Conservation (phyloP, 2,113 vertebrate species). For the Cyprinus carpio region DNA sequence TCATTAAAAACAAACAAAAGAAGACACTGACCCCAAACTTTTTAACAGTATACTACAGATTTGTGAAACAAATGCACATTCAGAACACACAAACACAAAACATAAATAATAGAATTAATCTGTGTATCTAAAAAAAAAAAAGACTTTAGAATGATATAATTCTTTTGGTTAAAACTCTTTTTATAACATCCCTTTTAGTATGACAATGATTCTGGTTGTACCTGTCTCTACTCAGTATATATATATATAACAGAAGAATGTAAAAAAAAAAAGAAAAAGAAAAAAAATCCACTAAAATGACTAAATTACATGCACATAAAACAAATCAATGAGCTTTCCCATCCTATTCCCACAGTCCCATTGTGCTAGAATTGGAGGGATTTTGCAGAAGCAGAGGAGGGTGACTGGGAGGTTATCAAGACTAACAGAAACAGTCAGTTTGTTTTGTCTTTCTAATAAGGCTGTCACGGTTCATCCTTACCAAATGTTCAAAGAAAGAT, state of each 20-base stretch:
- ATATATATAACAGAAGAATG: not conserved
- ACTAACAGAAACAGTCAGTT: not conserved
- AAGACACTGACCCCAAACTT: not conserved
- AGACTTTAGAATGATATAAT: too few species aligned
- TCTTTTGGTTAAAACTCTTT: too few species aligned
- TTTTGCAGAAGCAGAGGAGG: not conserved
- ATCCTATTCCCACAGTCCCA: constrained; percentile 31
- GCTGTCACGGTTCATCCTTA: constrained; percentile 2
- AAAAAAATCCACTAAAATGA: not conserved
- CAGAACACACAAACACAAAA: not conserved
- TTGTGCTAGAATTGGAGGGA: constrained; percentile 50
- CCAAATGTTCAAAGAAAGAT: not conserved
- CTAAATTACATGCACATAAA: not conserved
- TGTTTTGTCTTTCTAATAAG: constrained; percentile 31
- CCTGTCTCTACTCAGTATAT: not conserved
- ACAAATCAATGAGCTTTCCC: constrained; percentile 10
- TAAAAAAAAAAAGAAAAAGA: not conserved
- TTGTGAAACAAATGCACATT: not conserved
- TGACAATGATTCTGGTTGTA: not conserved
- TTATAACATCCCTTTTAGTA: not conserved
- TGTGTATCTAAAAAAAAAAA: not conserved
- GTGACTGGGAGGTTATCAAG: constrained; percentile 41
- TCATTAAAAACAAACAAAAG: too few species aligned
- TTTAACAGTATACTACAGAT: not conserved
- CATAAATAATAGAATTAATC: not conserved